Evolutionary conservation across 2,888 invertebrate genomes (phyloP).

Genomic region (Lasioglossum pauxillum): DNA sequence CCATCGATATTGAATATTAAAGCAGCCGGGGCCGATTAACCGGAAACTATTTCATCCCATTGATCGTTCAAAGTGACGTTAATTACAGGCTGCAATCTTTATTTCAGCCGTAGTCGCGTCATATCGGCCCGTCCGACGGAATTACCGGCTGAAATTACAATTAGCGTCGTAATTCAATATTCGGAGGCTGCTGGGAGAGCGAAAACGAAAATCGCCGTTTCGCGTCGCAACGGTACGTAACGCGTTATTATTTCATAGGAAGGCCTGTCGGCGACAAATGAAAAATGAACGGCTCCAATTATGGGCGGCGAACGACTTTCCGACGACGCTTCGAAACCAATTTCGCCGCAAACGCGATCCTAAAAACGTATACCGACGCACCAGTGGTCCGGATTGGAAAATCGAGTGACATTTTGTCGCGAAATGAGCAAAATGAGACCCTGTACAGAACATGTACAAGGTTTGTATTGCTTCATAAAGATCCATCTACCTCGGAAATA

Average conservation of each 20-base stretch:
- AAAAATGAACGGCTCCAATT: conserved; percentile 37
- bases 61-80: conserved; percentile 27
- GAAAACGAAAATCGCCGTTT: conserved; percentile 16
- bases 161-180: conserved; percentile 52
- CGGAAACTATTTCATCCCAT: conserved; percentile 2
- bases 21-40: conserved; percentile 24
- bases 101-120: not conserved
- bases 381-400: too few species aligned
- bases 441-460: too few species aligned
- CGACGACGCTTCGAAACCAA: not conserved
- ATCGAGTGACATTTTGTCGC: too few species aligned
- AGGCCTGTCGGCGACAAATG: conserved; percentile 21
- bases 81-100: conserved; percentile 40
- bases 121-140: conserved; percentile 20
- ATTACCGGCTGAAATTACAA: conserved; percentile 54
- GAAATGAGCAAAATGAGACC: too few species aligned
- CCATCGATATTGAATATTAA: conserved; percentile 13
- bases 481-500: too few species aligned
- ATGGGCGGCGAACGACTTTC: not conserved
- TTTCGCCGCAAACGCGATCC: not conserved
- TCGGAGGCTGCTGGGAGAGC: conserved; percentile 12
- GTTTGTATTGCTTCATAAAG: too few species aligned
- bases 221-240: conserved; percentile 7
- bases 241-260: conserved; percentile 23
- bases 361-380: not conserved